Evolutionary conservation across 1,140 invertebrate genomes (phyloP), one percentile per base, ranked within the genome.

Genomic region (Temnothorax curvispinosus): DNA sequence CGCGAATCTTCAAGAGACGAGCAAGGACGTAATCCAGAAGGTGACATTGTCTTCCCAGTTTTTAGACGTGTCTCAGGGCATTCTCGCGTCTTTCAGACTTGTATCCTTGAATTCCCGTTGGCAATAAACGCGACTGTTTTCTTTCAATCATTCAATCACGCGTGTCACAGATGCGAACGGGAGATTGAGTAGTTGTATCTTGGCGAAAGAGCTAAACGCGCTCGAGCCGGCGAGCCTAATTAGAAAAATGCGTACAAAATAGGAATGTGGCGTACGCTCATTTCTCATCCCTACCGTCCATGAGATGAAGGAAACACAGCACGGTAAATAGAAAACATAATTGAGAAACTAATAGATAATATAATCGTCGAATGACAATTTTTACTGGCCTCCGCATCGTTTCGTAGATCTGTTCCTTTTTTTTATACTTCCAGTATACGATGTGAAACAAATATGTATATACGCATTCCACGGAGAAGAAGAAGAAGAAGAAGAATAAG

Each of bases 231-330:
- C 60, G 50, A 86, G 65, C 47, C 64, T 89, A 88, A 47, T 89
- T 91, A 91, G 82, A 92, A 92, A 92, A 91, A 85, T 86, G 72
- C 85, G 80, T 92, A 92, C 58, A 92, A 92, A 92, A 91, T 91
- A 92, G 91, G 91, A 92, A 92, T 92, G 88, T 92, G 38, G 85
- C 87, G 84, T 58, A 64, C 64, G 62, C 38, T 54, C 38, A 21
- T 58, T 81, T 56, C 27, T 60, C 44, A 50, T 21, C 11, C 47
- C 47, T 47, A 9, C 47, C 38, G 4, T 11, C 67, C 54, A n/a
- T 41, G 32, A 84, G 13, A 60, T 38, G 41, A 84, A 84, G 54
- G n/a, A 74, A 74, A 82, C 11, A 4, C 47, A 65, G 11, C 27
- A 27, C 13, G 32, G 15, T 50, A 84, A 50, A 74, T 50, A 47